Conservation (phyloP, 2,888 invertebrate genomes). For the Phymatocera aterrima region DNA sequence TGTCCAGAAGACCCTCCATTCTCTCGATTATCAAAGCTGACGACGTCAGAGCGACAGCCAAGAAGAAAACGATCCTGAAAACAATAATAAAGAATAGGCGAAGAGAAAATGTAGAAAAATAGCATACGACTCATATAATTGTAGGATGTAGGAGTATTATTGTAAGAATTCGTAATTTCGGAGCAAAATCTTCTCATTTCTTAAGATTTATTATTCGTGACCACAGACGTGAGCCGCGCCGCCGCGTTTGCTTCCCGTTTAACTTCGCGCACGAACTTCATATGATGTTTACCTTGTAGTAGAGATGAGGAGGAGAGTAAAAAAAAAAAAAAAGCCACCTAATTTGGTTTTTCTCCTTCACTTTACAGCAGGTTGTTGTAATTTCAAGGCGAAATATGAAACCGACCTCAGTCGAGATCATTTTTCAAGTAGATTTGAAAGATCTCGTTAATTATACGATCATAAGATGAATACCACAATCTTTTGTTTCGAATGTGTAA, state of each 20-base stretch:
- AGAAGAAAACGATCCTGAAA: conserved; percentile 94
- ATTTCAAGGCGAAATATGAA: too few relatives aligned
- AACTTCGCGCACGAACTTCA: background rate
- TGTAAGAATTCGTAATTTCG: background rate
- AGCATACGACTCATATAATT: too few relatives aligned
- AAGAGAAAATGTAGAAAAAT: background rate
- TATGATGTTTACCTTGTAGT: background rate
- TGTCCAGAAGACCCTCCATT: conserved; percentile 93
- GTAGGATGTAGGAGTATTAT: too few relatives aligned
- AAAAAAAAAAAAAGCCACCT: too few relatives aligned
- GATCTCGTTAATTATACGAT: too few relatives aligned
- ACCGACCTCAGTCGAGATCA: too few relatives aligned
- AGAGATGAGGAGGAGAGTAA: too few relatives aligned
- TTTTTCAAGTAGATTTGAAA: too few relatives aligned
- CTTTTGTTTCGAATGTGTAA: background rate
- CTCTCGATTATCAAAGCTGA: conserved; percentile 93
- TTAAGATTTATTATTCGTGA: background rate
- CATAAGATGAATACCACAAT: too few relatives aligned
- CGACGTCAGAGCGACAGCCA: conserved; percentile 95
- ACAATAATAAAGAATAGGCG: background rate
- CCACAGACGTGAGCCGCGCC: background rate
- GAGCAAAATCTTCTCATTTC: background rate
- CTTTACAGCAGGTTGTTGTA: too few relatives aligned
- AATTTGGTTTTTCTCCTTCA: too few relatives aligned
- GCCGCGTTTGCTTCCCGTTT: background rate